Percentiles rank a stretch among this genome's conserved stretches.
phyloP scores from a whole-genome alignment of 2,888 invertebrate genomes.

The Nemoura dubitans region DNA sequence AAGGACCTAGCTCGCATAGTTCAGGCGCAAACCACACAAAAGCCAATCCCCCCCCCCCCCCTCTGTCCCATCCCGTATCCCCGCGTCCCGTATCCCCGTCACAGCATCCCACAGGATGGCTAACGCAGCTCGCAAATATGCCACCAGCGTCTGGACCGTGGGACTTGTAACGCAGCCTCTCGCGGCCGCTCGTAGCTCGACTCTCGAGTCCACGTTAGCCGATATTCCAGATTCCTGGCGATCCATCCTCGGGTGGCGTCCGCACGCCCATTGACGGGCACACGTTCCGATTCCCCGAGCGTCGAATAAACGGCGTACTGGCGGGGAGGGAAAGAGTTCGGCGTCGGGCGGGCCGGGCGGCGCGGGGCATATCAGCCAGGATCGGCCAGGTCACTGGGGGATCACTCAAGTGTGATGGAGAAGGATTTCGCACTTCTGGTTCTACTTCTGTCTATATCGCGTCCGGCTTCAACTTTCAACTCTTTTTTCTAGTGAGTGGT shows the following conservation, averaged over 20 bases:
- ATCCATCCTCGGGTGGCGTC: not conserved
- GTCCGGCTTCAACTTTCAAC: no score
- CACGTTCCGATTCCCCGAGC: not conserved
- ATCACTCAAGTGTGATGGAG: not conserved
- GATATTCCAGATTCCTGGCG: not conserved
- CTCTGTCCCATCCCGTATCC: not conserved
- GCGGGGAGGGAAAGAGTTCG: not conserved
- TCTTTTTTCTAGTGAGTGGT: no score
- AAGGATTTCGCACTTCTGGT: not conserved
- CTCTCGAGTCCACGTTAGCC: not conserved
- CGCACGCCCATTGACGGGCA: not conserved
- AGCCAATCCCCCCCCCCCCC: not conserved
- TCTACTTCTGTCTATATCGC: no score
- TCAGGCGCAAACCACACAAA: not conserved
- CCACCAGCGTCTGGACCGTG: not conserved
- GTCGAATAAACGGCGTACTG: not conserved
- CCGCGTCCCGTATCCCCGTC: not conserved
- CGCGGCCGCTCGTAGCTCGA: no score
- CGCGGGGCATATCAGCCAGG: not conserved
- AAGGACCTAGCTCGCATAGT: not conserved
- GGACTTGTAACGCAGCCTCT: not conserved
- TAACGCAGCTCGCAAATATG: not conserved
- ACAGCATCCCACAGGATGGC: not conserved
- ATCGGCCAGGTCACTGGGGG: not conserved
- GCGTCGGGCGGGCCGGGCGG: no score